phyloP scores from a whole-genome alignment of 2,888 invertebrate species.

The Caradrina clavipalpis region DNA sequence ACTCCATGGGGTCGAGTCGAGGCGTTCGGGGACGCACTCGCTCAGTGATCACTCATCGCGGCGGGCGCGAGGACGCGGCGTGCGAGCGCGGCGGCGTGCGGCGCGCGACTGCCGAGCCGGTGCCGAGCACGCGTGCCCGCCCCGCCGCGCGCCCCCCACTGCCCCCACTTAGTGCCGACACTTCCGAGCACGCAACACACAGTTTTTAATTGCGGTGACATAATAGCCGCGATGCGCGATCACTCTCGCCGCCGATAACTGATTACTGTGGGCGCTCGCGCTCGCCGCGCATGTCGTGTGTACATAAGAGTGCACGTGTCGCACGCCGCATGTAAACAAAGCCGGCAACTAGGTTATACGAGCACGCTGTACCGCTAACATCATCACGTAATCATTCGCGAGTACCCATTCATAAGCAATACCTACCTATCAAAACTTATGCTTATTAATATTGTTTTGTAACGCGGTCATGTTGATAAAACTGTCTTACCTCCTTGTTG shows the following conservation, averaged over 20 bases:
- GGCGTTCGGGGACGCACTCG: slow-evolving; percentile 77
- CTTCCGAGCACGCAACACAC: slow-evolving; percentile 70
- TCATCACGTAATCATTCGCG: slow-evolving; percentile 54
- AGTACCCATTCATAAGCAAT: slow-evolving; percentile 40
- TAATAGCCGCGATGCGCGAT: slow-evolving; percentile 79
- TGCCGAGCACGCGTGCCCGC: slow-evolving; percentile 60
- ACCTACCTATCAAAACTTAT: slow-evolving; percentile 15
- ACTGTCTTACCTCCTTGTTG: neutral
- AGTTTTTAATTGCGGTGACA: slow-evolving; percentile 80
- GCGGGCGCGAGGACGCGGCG: slow-evolving; percentile 74
- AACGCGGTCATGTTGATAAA: neutral
- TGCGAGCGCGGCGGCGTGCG: slow-evolving; percentile 77
- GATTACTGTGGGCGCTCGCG: slow-evolving; percentile 71
- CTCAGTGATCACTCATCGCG: slow-evolving; percentile 86
- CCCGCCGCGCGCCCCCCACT: slow-evolving; percentile 68
- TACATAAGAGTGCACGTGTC: slow-evolving; percentile 76
- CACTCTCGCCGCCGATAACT: slow-evolving; percentile 79
- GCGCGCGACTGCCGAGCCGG: slow-evolving; percentile 77
- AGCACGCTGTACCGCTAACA: slow-evolving; percentile 54
- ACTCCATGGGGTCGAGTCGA: slow-evolving; percentile 84
- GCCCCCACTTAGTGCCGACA: slow-evolving; percentile 53
- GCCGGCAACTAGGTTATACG: slow-evolving; percentile 68
- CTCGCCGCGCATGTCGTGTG: slow-evolving; percentile 68
- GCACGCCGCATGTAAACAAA: slow-evolving; percentile 80
- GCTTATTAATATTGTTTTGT: neutral